Percentiles rank a stretch among this genome's conserved stretches.
Conservation (phyloP, 1,140 invertebrate species). For the Drosophila orosa region DNA sequence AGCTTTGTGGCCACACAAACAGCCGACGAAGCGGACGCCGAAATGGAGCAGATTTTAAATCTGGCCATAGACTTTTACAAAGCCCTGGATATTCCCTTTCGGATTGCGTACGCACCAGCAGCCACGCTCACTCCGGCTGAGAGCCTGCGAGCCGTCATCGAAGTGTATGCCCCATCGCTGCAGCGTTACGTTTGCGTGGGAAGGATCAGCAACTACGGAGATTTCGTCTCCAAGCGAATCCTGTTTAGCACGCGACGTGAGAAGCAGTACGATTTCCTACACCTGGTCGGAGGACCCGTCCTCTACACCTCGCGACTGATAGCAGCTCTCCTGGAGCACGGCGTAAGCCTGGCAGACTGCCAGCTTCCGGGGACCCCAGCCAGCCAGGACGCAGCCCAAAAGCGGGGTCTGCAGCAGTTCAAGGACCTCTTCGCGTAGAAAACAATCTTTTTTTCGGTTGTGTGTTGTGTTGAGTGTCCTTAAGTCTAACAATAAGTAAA, state of each 20-base stretch:
- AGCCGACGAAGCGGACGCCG: conserved; percentile 71
- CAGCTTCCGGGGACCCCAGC: conserved; percentile 28
- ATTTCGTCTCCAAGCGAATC: conserved; percentile 88
- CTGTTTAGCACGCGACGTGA: conserved; percentile 85
- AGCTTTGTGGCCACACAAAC: conserved; percentile 85
- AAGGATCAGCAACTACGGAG: conserved; percentile 85
- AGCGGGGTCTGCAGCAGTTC: conserved; percentile 63
- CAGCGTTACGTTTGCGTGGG: conserved; percentile 87
- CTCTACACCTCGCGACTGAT: conserved; percentile 86
- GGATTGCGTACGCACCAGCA: conserved; percentile 85
- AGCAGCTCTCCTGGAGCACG: conserved; percentile 87
- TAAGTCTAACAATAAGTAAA: conserved; percentile 68
- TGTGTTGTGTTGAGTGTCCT: conserved; percentile 36
- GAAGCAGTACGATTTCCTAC: conserved; percentile 85
- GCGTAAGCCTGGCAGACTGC: conserved; percentile 50
- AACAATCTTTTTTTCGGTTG: conserved; percentile 40
- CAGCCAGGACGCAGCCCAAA: conserved; percentile 3
- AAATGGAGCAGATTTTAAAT: conserved; percentile 85
- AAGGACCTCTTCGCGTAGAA: conserved; percentile 78
- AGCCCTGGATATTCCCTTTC: conserved; percentile 86
- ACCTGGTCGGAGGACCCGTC: conserved; percentile 86
- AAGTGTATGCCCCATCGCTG: conserved; percentile 86
- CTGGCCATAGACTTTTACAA: conserved; percentile 85
- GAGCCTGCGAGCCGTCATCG: conserved; percentile 86
- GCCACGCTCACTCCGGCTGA: conserved; percentile 85